These are phyloP conservation scores for Rhinichthys klamathensis DNA, from an alignment of 2,113 vertebrate species.

Conservation along the genomic window DNA sequence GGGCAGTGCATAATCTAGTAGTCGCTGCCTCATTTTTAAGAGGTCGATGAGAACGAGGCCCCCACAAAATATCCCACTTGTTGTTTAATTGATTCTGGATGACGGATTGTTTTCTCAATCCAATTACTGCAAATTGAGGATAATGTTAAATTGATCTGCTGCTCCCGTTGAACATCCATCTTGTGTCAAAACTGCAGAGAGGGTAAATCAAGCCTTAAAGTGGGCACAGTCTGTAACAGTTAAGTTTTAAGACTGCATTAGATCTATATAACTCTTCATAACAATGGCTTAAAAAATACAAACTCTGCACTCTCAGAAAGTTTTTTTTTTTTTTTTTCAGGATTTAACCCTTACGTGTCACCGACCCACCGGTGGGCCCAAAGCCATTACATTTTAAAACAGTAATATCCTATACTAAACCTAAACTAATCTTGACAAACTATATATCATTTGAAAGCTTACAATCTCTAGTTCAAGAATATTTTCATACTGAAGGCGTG, in stretches of 20 bases:
- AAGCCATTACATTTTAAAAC: too few relatives aligned
- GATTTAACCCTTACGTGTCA: too few relatives aligned
- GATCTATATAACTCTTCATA: constrained; percentile 28
- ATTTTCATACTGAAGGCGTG: too few relatives aligned
- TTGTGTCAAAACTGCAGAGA: constrained; percentile 55
- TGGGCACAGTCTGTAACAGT: constrained; percentile 45
- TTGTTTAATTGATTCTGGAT: constrained; percentile 61
- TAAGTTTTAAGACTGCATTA: constrained; percentile 37
- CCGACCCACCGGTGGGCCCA: too few relatives aligned
- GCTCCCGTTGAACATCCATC: constrained; percentile 60
- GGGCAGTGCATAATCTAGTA: constrained; percentile 39
- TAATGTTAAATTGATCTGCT: constrained; percentile 66
- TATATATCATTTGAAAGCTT: too few relatives aligned
- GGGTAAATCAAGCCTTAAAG: constrained; percentile 52
- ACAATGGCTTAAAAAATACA: not conserved
- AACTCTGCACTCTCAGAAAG: not conserved
- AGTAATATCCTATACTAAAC: too few relatives aligned
- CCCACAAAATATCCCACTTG: constrained; percentile 51
- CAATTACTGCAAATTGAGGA: constrained; percentile 66
- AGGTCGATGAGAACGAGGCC: constrained; percentile 52
- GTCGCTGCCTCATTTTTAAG: constrained; percentile 48
- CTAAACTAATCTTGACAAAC: too few relatives aligned
- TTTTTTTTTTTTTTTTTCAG: too few relatives aligned
- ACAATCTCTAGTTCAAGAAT: too few relatives aligned
- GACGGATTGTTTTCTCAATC: constrained; percentile 64